phyloP scores from a whole-genome alignment of 2,888 invertebrate species.

The Bellardia pandia region DNA sequence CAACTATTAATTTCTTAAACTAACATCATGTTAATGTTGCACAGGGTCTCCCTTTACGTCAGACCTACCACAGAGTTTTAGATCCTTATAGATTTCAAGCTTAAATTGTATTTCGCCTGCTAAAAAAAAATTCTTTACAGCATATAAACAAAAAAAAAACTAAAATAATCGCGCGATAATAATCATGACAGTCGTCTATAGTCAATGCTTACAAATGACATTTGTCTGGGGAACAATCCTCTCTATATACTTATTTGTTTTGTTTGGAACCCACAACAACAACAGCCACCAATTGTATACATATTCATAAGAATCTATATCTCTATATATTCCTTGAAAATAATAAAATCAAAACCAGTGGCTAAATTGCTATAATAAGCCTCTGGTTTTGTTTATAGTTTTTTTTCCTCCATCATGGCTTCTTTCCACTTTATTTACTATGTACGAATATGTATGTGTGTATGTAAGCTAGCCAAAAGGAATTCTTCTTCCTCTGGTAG shows the following conservation, averaged over 20 bases:
- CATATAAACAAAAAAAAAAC: constrained; percentile 17
- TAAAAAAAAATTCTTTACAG: neutral
- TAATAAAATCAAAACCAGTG: constrained; percentile 83
- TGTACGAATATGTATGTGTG: neutral
- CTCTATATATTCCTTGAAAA: constrained; percentile 72
- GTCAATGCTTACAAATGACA: constrained; percentile 82
- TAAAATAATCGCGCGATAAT: constrained; percentile 79
- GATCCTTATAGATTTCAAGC: constrained; percentile 72
- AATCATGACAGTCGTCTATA: constrained; percentile 82
- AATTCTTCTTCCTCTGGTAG: constrained; percentile 43
- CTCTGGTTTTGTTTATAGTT: constrained; percentile 70
- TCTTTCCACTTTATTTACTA: constrained; percentile 10
- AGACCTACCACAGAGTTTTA: constrained; percentile 81
- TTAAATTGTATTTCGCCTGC: constrained; percentile 63
- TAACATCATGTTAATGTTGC: constrained; percentile 73
- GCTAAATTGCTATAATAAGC: constrained; percentile 84
- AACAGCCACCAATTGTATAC: constrained; percentile 18
- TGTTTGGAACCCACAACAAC: constrained; percentile 32
- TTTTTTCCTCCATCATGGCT: neutral
- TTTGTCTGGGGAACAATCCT: constrained; percentile 76
- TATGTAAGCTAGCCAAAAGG: neutral
- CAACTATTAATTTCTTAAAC: constrained; percentile 77
- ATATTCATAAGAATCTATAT: constrained; percentile 73
- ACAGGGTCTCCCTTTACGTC: constrained; percentile 50
- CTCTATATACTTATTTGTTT: constrained; percentile 39